phyloP scores from a whole-genome alignment of 1,140 invertebrate species.

The Euglossa dilemma region DNA sequence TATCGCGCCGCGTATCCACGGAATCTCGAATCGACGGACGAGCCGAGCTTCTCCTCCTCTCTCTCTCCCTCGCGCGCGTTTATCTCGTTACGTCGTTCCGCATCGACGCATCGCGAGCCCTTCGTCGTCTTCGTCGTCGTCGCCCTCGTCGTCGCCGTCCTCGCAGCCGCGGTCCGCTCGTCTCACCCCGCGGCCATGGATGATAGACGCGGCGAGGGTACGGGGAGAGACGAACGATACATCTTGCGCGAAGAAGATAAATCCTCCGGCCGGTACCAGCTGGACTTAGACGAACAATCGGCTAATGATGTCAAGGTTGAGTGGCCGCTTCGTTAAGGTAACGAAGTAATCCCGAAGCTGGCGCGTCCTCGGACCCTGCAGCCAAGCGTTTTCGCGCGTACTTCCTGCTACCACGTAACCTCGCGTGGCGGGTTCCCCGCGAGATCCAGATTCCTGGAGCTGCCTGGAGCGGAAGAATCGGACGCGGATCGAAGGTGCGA shows the following conservation, averaged over 20 bases:
- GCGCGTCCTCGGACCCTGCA: background rate
- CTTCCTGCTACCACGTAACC: background rate
- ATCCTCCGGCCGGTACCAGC: constrained; percentile 49
- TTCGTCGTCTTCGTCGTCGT: background rate
- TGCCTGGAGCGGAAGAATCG: too few relatives aligned
- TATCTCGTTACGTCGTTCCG: background rate
- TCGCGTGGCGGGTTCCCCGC: background rate
- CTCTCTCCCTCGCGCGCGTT: constrained; percentile 19
- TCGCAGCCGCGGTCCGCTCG: background rate
- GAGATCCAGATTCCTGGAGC: too few relatives aligned
- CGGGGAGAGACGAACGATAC: constrained; percentile 50
- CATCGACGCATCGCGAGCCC: background rate
- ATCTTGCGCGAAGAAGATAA: constrained; percentile 65
- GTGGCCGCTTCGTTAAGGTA: constrained; percentile 64
- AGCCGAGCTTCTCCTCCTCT: constrained; percentile 15
- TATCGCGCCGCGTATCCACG: constrained; percentile 51
- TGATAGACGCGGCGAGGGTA: constrained; percentile 54
- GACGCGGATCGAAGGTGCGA: background rate
- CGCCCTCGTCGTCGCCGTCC: background rate
- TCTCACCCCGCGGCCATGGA: constrained; percentile 34
- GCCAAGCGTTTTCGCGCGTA: constrained; percentile 28
- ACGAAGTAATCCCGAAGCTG: constrained; percentile 62
- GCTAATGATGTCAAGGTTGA: constrained; percentile 69
- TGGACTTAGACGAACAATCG: constrained; percentile 67
- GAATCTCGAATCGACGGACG: constrained; percentile 62